Evolutionary conservation across 2,888 invertebrate genomes (phyloP).

Genomic region (Bimastos eiseni): DNA sequence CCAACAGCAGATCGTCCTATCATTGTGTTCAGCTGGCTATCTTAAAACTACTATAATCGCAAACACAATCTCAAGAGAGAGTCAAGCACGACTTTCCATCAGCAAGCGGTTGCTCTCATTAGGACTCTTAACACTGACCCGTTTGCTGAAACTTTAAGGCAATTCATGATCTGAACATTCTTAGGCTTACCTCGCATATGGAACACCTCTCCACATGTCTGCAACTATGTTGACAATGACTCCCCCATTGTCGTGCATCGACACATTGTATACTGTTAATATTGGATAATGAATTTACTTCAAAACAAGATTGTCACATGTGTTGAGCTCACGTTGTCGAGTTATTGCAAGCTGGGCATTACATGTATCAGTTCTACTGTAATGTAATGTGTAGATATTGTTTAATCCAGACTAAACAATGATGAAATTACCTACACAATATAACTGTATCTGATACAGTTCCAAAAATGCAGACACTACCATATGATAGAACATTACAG

Average conservation of each 20-base stretch:
- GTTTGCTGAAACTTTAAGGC: background rate
- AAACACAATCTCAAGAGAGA: background rate
- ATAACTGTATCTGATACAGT: too few relatives aligned
- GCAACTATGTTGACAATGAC: conserved; percentile 63
- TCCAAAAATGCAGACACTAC: too few relatives aligned
- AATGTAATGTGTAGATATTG: too few relatives aligned
- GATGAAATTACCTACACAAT: too few relatives aligned
- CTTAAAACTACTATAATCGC: background rate
- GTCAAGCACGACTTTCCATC: background rate
- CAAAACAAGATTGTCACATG: background rate
- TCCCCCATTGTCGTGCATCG: conserved; percentile 65
- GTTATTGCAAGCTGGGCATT: too few relatives aligned
- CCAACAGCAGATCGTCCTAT: background rate
- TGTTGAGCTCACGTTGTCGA: background rate
- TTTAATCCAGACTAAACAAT: too few relatives aligned
- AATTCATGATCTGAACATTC: background rate
- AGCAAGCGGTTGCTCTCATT: background rate
- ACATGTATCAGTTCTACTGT: background rate
- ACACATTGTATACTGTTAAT: conserved; percentile 60
- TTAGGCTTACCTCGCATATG: background rate
- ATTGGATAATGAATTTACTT: background rate
- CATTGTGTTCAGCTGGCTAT: background rate
- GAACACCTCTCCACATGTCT: background rate
- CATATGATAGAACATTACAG: too few relatives aligned
- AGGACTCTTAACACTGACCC: background rate